Conservation (phyloP, 2,888 invertebrate genomes). For the Prosopocoilus inquinatus region DNA sequence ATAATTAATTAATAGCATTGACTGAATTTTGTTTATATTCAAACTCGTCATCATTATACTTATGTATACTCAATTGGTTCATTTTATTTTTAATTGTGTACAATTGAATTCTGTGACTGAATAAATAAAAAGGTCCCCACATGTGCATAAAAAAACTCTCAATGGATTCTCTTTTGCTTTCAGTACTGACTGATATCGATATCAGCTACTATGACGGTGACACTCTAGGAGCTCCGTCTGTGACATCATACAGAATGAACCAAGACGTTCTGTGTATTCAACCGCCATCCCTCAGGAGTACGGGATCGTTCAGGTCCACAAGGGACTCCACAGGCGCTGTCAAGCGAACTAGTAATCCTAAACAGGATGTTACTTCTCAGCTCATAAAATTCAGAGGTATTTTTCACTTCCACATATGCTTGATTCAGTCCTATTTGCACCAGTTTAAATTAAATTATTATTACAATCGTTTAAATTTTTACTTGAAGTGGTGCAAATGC, state of each 20-base stretch:
- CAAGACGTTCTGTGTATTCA: constrained; percentile 47
- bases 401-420: neutral
- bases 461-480: no score
- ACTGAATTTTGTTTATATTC: no score
- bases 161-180: constrained; percentile 26
- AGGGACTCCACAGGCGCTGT: constrained; percentile 35
- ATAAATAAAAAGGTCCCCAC: no score
- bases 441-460: no score
- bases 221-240: constrained; percentile 46
- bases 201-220: constrained; percentile 53
- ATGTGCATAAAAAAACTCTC: no score
- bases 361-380: constrained; percentile 39
- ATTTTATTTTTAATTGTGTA: no score
- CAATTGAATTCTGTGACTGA: no score
- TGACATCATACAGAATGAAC: constrained; percentile 47
- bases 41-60: no score
- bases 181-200: constrained; percentile 61
- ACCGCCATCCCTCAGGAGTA: constrained; percentile 42
- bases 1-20: no score
- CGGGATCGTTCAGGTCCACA: constrained; percentile 43
- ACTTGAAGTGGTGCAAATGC: no score
- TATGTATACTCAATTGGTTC: no score
- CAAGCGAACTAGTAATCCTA: constrained; percentile 33
- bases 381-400: constrained; percentile 51
- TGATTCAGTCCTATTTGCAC: no score